Conservation (phyloP, 2,888 invertebrate genomes). For the Mythimna ferrago region DNA sequence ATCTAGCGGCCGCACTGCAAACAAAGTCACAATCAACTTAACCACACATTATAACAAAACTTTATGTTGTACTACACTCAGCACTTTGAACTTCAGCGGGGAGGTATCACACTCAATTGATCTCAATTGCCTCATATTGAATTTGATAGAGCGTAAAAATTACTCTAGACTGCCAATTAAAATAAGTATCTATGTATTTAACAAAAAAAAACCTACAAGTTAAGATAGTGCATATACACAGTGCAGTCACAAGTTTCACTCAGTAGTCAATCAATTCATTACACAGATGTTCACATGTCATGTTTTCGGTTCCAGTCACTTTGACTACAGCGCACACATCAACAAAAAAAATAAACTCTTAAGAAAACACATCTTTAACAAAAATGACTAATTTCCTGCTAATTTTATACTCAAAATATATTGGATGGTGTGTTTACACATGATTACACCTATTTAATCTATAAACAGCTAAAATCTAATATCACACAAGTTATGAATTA, state of each 20-base stretch:
- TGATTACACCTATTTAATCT: background rate
- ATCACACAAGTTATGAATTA: background rate
- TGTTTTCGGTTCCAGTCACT: background rate
- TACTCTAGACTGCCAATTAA: slow-evolving; percentile 22
- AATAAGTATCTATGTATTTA: slow-evolving; percentile 11
- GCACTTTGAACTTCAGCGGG: slow-evolving; percentile 30
- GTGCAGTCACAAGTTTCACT: background rate
- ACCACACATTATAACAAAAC: slow-evolving; percentile 15
- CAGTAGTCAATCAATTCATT: background rate
- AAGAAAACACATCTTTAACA: background rate
- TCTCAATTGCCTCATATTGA: slow-evolving; percentile 52
- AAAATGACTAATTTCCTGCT: background rate
- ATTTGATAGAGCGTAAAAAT: slow-evolving; percentile 44
- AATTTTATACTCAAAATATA: background rate
- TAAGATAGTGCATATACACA: background rate
- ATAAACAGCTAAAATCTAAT: too few species aligned
- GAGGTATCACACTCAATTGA: slow-evolving; percentile 52
- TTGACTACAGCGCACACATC: background rate
- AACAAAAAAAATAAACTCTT: background rate
- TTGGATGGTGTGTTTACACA: background rate
- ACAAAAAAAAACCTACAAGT: background rate
- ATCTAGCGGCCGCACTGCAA: slow-evolving; percentile 59
- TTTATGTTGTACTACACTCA: background rate
- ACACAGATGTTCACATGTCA: background rate
- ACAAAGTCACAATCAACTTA: slow-evolving; percentile 54